A percentile compares a stretch with the other conserved stretches of the same genome.
These are phyloP conservation scores for Semnornis frantzii DNA, from an alignment of 2,113 vertebrate species.

Conservation along the genomic window DNA sequence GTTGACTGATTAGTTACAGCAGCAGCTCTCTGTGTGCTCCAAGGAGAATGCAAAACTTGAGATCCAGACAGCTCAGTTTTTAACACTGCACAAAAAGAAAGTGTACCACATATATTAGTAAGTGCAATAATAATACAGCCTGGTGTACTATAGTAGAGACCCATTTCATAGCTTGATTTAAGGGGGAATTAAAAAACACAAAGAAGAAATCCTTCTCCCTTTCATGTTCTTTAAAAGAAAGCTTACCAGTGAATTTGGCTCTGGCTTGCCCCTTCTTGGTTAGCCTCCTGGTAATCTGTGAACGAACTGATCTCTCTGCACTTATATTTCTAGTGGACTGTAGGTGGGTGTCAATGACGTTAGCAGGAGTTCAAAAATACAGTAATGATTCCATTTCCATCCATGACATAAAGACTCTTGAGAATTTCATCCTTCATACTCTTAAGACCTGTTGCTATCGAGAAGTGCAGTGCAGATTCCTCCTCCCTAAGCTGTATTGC, in stretches of 20 bases:
- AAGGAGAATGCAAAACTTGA: not conserved
- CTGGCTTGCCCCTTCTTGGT: constrained; percentile 34
- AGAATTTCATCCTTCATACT: constrained; percentile 40
- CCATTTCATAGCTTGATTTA: not conserved
- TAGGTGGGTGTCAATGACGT: constrained; percentile 72
- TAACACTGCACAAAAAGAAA: not conserved
- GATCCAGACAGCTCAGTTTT: not conserved
- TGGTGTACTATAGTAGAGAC: not conserved
- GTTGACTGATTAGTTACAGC: not conserved
- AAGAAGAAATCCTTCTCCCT: not conserved
- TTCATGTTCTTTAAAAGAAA: constrained; percentile 3
- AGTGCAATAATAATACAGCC: not conserved
- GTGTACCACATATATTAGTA: not conserved
- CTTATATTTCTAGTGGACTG: constrained; percentile 65
- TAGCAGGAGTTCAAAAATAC: constrained; percentile 69
- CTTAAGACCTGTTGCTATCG: constrained; percentile 29
- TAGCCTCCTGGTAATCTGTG: constrained; percentile 19
- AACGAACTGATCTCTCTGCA: constrained; percentile 20
- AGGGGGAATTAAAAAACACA: not conserved
- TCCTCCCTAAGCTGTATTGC: not conserved
- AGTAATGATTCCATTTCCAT: constrained; percentile 72
- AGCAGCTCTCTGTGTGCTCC: not conserved
- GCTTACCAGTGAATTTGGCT: constrained; percentile 68
- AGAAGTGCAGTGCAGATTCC: constrained; percentile 7
- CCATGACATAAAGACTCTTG: constrained; percentile 59